Evolutionary conservation across 2,113 vertebrate genomes (phyloP).

Genomic region (Clarias magur): DNA sequence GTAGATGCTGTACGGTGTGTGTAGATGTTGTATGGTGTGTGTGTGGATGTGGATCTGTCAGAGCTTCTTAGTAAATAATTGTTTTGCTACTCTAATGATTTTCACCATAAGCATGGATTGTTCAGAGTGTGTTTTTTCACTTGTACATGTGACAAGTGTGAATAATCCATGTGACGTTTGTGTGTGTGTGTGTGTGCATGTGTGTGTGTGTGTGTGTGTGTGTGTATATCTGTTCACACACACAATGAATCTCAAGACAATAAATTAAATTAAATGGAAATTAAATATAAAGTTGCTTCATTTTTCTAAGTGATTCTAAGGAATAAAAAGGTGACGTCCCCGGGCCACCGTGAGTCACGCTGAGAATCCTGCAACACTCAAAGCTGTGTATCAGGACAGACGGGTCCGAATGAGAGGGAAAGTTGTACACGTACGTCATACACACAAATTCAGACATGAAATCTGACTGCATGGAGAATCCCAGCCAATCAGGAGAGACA

Average conservation of each 20-base stretch:
- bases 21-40: background rate
- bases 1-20: background rate
- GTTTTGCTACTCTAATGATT: background rate
- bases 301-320: background rate
- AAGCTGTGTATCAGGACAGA: background rate
- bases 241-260: no score
- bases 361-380: slow-evolving; percentile 2
- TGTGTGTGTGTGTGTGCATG: background rate
- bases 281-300: background rate
- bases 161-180: background rate
- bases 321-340: background rate
- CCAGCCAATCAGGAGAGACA: background rate
- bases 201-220: background rate
- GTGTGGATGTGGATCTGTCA: background rate
- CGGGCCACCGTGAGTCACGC: background rate
- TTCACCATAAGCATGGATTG: background rate
- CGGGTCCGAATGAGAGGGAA: background rate
- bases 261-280: background rate
- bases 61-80: background rate
- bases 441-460: background rate
- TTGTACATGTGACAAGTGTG: background rate
- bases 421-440: background rate
- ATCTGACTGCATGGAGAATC: background rate
- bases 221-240: background rate
- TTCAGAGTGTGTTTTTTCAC: background rate